Percentiles rank a stretch among this genome's conserved stretches.
These are phyloP conservation scores for Cisticola juncidis DNA, from an alignment of 2,113 vertebrate species.

Conservation along the genomic window DNA sequence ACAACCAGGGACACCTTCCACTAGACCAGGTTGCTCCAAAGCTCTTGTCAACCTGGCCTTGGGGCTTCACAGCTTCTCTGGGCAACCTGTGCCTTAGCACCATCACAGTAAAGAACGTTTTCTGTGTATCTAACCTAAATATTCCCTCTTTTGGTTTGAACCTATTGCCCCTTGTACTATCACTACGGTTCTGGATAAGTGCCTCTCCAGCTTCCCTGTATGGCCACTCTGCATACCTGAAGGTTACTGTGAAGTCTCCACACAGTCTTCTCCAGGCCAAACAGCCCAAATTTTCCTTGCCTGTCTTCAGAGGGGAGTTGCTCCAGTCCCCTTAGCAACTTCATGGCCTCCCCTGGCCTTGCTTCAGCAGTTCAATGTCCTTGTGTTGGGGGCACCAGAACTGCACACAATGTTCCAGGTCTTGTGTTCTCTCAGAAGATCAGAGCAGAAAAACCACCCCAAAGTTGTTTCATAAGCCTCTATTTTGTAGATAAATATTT, in stretches of 20 bases:
- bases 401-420: not conserved
- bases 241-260: not conserved
- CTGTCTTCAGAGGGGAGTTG: not conserved
- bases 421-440: accelerated
- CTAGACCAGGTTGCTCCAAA: not conserved
- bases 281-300: not conserved
- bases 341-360: not conserved
- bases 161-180: not conserved
- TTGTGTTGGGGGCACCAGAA: not conserved
- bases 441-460: not conserved
- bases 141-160: not conserved
- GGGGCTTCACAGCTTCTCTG: not conserved
- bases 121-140: not conserved
- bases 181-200: accelerated
- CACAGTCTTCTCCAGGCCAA: not conserved
- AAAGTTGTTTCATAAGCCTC: not conserved
- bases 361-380: not conserved
- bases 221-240: not conserved
- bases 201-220: not conserved
- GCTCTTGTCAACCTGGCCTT: not conserved
- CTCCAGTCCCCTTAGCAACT: not conserved
- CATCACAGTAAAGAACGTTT: not conserved
- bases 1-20: not conserved
- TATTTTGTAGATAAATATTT: not conserved
- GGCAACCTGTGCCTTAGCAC: not conserved